Conservation (phyloP, 2,888 invertebrate species). For the Cataglyphis albicans region DNA sequence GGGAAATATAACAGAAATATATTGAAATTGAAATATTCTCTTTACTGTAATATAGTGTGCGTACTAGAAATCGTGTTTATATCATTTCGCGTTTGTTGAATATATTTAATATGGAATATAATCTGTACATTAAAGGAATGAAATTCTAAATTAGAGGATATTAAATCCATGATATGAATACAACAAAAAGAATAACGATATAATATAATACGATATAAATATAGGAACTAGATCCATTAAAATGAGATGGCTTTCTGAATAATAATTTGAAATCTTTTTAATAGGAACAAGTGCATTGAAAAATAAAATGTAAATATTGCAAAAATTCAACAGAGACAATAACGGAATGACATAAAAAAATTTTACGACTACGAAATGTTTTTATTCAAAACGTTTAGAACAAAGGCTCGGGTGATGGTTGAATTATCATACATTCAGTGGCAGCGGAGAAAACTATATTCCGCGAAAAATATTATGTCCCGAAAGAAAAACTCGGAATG, state of each 20-base stretch:
- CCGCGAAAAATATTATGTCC: conserved; percentile 3
- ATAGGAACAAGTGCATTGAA: not conserved
- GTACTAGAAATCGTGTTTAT: conserved; percentile 30
- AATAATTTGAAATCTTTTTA: not conserved
- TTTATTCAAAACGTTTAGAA: not conserved
- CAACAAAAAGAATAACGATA: not conserved
- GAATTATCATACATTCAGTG: conserved; percentile 10
- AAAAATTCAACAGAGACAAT: not conserved
- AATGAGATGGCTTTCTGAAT: not conserved
- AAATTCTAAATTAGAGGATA: conserved; percentile 22
- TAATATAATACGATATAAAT: not conserved
- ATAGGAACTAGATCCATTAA: not conserved
- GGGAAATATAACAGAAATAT: conserved; percentile 39
- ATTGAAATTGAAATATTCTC: conserved; percentile 30
- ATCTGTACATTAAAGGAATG: conserved; percentile 27
- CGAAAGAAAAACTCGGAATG: conserved; percentile 43
- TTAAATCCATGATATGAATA: conserved; percentile 1
- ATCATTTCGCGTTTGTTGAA: conserved; percentile 13
- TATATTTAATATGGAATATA: conserved; percentile 27
- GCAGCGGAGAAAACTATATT: conserved; percentile 4
- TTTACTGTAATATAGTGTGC: not conserved
- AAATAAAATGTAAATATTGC: conserved; percentile 3
- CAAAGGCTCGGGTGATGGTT: not conserved
- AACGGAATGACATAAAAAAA: not conserved
- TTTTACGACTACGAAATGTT: not conserved